A percentile compares a stretch with the other conserved stretches of the same genome.
phyloP scores from a whole-genome alignment of 2,797 vertebrate genomes.

The Austrolebias charrua region DNA sequence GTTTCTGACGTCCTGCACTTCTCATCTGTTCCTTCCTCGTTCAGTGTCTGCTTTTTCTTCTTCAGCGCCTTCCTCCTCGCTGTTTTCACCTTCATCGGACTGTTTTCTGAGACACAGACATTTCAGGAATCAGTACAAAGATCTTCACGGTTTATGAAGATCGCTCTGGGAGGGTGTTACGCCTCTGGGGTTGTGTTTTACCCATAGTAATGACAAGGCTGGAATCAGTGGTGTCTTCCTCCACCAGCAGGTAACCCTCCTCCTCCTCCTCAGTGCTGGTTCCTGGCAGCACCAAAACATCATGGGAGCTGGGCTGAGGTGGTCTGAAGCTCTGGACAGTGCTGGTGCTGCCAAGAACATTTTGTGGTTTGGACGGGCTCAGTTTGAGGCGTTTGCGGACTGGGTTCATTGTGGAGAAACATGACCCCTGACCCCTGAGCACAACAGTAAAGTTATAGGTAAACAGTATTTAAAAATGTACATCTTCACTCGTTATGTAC shows the following conservation, averaged over 20 bases:
- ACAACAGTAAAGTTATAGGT: not conserved
- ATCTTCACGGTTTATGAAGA: not conserved
- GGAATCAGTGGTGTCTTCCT: conserved; percentile 69
- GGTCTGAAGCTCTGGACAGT: too few species aligned
- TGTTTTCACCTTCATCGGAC: conserved; percentile 28
- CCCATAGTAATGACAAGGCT: conserved; percentile 77
- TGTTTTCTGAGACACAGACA: conserved; percentile 54
- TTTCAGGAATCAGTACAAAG: not conserved
- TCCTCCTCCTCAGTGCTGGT: conserved; percentile 37
- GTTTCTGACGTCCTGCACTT: conserved; percentile 48
- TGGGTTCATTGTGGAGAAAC: conserved; percentile 58
- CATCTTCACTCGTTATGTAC: not conserved
- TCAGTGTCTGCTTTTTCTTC: conserved; percentile 53
- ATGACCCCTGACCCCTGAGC: conserved; percentile 55
- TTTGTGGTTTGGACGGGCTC: conserved; percentile 4
- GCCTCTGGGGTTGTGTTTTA: conserved; percentile 20
- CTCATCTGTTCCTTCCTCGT: conserved; percentile 16
- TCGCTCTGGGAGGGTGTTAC: not conserved
- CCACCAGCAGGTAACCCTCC: conserved; percentile 56
- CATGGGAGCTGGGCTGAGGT: conserved; percentile 28
- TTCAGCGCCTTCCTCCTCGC: conserved; percentile 41
- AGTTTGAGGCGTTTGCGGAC: conserved; percentile 58
- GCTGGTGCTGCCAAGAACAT: not conserved
- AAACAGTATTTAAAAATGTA: not conserved
- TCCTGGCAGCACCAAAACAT: conserved; percentile 33